phyloP scores from a whole-genome alignment of 2,888 invertebrate species.

The Drosophila helvetica region DNA sequence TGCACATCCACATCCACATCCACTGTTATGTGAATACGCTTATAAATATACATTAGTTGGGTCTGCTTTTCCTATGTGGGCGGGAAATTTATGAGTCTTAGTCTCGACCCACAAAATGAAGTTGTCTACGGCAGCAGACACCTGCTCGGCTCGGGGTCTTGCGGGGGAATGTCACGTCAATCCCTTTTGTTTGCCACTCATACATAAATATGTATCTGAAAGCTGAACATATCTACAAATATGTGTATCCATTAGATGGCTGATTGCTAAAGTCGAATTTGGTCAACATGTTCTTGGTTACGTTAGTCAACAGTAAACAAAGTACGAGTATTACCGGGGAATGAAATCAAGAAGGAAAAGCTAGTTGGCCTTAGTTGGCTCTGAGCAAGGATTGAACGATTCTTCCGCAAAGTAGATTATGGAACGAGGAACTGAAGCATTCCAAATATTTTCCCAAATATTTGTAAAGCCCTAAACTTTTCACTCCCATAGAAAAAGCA shows the following conservation, averaged over 20 bases:
- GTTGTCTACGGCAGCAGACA: constrained; percentile 61
- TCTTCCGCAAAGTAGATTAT: neutral
- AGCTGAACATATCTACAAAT: constrained; percentile 35
- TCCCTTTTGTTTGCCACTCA: constrained; percentile 32
- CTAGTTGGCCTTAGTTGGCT: neutral
- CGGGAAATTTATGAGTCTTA: constrained; percentile 65
- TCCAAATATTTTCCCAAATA: neutral
- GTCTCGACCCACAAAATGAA: constrained; percentile 63
- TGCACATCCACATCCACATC: constrained; percentile 5
- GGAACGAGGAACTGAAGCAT: neutral
- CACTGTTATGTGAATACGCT: neutral
- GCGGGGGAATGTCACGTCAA: constrained; percentile 7
- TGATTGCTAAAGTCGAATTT: constrained; percentile 2
- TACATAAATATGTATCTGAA: neutral
- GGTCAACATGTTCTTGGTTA: constrained; percentile 41
- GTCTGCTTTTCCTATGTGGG: constrained; percentile 42
- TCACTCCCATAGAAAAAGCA: neutral
- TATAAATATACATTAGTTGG: constrained; percentile 21
- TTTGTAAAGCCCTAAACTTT: neutral
- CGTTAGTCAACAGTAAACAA: constrained; percentile 24
- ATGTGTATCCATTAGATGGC: constrained; percentile 26
- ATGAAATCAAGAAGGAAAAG: neutral
- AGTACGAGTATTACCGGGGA: neutral
- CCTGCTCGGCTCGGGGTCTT: constrained; percentile 14
- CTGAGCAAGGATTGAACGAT: neutral